A percentile compares a stretch with the other conserved stretches of the same genome.
phyloP scores from a whole-genome alignment of 2,797 vertebrate species.

The Aphelocoma californica region DNA sequence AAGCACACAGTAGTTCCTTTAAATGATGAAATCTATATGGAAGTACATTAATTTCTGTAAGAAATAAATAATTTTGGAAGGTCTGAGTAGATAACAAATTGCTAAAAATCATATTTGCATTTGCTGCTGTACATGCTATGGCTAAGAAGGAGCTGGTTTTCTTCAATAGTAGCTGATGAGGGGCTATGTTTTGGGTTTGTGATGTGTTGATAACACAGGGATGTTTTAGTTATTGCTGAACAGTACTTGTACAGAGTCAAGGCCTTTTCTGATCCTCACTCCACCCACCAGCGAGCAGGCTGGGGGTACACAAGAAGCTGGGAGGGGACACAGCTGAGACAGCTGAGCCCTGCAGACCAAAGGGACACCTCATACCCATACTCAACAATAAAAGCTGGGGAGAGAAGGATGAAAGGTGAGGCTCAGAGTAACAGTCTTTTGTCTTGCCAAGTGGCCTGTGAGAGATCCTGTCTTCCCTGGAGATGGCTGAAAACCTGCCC shows the following conservation, averaged over 20 bases:
- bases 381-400: not conserved
- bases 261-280: not conserved
- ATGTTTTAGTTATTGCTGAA: not conserved
- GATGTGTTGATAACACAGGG: not conserved
- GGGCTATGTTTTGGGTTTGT: not conserved
- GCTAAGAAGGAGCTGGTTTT: not conserved
- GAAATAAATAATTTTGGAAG: not conserved
- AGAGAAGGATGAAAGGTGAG: not conserved
- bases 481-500: not conserved
- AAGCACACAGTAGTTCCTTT: not conserved
- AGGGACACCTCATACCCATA: not conserved
- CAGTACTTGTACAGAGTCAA: not conserved
- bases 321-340: not conserved
- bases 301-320: not conserved
- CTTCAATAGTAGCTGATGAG: not conserved
- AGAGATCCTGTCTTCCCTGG: not conserved
- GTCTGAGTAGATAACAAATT: not conserved
- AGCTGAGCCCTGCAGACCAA: not conserved
- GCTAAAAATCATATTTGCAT: not conserved
- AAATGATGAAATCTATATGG: not conserved
- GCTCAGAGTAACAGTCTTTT: fast-evolving
- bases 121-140: not conserved
- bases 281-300: not conserved
- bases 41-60: not conserved
- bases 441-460: fast-evolving